Conservation (phyloP, 2,888 invertebrate genomes). For the Apamea epomidion region DNA sequence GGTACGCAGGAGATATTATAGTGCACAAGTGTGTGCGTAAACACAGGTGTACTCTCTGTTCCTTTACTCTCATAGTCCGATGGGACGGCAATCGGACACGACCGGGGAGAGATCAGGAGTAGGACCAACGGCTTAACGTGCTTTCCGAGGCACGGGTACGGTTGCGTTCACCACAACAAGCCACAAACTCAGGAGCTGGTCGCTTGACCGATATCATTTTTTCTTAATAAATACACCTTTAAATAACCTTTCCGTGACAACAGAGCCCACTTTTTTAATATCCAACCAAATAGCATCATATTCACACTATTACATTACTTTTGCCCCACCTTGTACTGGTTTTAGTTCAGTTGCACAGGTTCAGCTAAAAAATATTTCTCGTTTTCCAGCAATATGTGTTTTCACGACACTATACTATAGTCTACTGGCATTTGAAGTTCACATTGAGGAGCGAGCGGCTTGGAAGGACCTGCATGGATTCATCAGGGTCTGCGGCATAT, state of each 20-base stretch:
- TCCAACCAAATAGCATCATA: no score
- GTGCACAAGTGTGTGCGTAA: neutral
- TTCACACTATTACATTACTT: no score
- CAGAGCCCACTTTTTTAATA: no score
- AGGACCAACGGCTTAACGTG: neutral
- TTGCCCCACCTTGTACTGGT: no score
- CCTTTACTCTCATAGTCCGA: neutral
- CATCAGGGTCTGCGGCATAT: conserved; percentile 29
- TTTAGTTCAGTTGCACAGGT: no score
- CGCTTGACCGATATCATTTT: neutral
- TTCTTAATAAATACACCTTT: neutral
- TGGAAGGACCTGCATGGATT: conserved; percentile 51
- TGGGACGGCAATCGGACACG: neutral
- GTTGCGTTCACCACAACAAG: neutral
- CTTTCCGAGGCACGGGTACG: neutral
- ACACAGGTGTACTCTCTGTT: neutral
- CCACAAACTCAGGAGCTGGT: neutral
- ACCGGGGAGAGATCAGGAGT: neutral
- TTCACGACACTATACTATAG: conserved; percentile 60
- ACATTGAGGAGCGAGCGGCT: conserved; percentile 19
- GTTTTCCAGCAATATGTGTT: conserved; percentile 60
- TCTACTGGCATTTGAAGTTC: conserved; percentile 9
- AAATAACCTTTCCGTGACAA: no score
- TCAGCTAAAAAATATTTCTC: no score
- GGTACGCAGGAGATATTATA: neutral